Base-by-base conservation (phyloP, 2,888 invertebrate species). In the Endomychus coccineus region DNA sequence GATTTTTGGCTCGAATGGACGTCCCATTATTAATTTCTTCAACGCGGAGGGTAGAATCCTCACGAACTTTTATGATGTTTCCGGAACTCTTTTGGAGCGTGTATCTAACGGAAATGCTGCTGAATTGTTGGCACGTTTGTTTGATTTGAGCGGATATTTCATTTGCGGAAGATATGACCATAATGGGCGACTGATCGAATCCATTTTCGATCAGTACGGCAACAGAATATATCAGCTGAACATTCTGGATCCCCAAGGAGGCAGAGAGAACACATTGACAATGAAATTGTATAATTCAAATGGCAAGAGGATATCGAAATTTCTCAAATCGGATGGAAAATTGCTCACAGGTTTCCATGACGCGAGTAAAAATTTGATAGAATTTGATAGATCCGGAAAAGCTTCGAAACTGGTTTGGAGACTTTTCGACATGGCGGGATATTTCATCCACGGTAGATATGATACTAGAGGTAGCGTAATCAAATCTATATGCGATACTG, bases 381-480 rank as follows among this genome's bases (percentile, higher is more conserved):
- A n/a, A n/a, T n/a, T n/a, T n/a, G n/a, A n/a, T n/a, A n/a, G 17
- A 13, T 24, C 27, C 6, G 34, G 34, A 3, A 27, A 27, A 27
- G 34, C 27, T 2, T 10, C 19, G 10, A 34, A 19, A 34, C 15
- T 34, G 4, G 34, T 27, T 1, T 25, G 34, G 9, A 34, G 34
- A 27, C 17, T 34, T 16, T 34, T 34, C 19, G 34, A 34, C 19
- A 34, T 27, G 27, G 34, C 34, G 4, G 34, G 34, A 4, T 27
- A 34, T 9, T 34, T 34, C 34, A 34, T 34, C 16, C 24, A 25
- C 1, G 34, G 34, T 2, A 34, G 34, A 19, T 34, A 34, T 23
- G 34, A 34, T 23, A 10, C 27, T 11, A 9, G 14, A 7, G 27
- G 19, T 4, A 27, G 19, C 13, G 13, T 14, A 4, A 27, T 34